Evolutionary conservation across 1,140 invertebrate species (phyloP).

Genomic region (Anoplophora glabripennis): DNA sequence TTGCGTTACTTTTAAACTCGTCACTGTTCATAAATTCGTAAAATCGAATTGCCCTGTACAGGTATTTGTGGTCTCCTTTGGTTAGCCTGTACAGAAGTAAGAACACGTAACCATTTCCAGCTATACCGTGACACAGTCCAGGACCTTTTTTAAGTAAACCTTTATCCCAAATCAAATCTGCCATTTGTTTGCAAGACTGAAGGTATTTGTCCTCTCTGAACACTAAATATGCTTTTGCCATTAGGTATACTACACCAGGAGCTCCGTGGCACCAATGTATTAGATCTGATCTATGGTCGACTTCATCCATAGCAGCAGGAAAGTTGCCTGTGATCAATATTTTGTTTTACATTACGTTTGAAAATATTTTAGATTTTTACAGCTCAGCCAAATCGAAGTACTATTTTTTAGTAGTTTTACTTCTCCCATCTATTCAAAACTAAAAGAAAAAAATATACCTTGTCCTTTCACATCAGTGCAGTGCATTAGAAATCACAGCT

Average conservation of each 20-base stretch:
- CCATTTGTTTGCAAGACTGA: slow-evolving; percentile 63
- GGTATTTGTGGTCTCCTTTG: slow-evolving; percentile 61
- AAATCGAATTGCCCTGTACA: slow-evolving; percentile 73
- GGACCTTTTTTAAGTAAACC: slow-evolving; percentile 80
- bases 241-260: slow-evolving; percentile 73
- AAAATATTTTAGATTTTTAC: too few relatives aligned
- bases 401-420: too few relatives aligned
- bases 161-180: slow-evolving; percentile 75
- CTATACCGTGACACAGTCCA: slow-evolving; percentile 81
- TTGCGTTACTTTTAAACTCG: slow-evolving; percentile 64
- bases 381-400: too few relatives aligned
- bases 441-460: too few relatives aligned
- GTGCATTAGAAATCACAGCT: too few relatives aligned
- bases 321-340: slow-evolving; percentile 65
- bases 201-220: slow-evolving; percentile 75
- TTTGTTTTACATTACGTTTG: too few relatives aligned
- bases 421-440: too few relatives aligned
- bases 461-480: too few relatives aligned
- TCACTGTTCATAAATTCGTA: slow-evolving; percentile 70
- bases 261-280: slow-evolving; percentile 91
- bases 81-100: slow-evolving; percentile 76
- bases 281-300: slow-evolving; percentile 60
- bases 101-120: slow-evolving; percentile 83
- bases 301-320: slow-evolving; percentile 72
- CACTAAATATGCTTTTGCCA: slow-evolving; percentile 76